Conservation (phyloP, 2,888 invertebrate genomes). For the Zele albiditarsus region DNA sequence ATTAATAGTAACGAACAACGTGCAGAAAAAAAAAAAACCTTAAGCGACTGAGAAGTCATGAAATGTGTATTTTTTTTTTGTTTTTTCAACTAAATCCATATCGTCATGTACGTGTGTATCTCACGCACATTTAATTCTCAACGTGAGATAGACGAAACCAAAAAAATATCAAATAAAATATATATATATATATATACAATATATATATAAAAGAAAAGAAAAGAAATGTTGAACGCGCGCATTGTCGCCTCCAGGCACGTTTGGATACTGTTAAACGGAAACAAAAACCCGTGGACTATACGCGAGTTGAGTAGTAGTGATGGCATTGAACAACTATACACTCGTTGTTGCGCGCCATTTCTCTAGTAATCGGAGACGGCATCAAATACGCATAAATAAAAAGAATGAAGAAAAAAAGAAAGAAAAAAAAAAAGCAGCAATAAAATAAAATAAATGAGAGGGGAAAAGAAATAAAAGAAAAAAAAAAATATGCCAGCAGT, state of each 20-base stretch:
- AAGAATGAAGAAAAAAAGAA: slow-evolving; percentile 6
- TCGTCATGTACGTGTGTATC: neutral
- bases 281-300: slow-evolving; percentile 22
- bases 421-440: neutral
- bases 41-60: too few species aligned
- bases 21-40: too few species aligned
- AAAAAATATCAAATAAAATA: slow-evolving; percentile 4
- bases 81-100: too few species aligned
- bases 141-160: neutral
- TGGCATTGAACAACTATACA: slow-evolving; percentile 17
- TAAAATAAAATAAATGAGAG: too few species aligned
- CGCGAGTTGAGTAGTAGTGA: slow-evolving; percentile 17
- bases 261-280: slow-evolving; percentile 33
- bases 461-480: too few species aligned
- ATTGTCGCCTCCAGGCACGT: slow-evolving; percentile 20
- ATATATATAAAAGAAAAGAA: too few species aligned
- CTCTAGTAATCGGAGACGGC: slow-evolving; percentile 29
- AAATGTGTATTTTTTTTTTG: neutral
- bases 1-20: too few species aligned
- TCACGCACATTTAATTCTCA: neutral
- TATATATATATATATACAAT: too few species aligned
- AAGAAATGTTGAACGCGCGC: slow-evolving; percentile 3
- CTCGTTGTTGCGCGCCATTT: slow-evolving; percentile 7
- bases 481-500: neutral
- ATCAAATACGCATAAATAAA: slow-evolving; percentile 18